A percentile compares a stretch with the other conserved stretches of the same genome.
phyloP scores from a whole-genome alignment of 2,113 vertebrate genomes.

The Thomomys bottae region DNA sequence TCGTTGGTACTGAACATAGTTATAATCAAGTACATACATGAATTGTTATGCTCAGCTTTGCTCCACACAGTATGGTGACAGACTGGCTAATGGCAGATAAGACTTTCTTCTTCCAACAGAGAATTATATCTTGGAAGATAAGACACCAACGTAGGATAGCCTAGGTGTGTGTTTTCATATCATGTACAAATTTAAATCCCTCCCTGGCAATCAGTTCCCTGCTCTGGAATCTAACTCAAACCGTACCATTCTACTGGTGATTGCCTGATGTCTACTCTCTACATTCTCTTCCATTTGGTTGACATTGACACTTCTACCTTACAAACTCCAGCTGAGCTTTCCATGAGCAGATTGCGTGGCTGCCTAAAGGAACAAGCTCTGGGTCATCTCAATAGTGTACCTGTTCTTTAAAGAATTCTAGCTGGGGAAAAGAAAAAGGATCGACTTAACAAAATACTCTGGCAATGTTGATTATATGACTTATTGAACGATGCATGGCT shows the following conservation, averaged over 20 bases:
- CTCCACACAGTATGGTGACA: neutral
- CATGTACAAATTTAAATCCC: neutral
- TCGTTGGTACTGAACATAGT: conserved; percentile 56
- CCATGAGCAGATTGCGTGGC: neutral
- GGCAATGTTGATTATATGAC: neutral
- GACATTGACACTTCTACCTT: fast-evolving
- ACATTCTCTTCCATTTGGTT: neutral
- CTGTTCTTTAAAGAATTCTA: neutral
- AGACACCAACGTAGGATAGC: neutral
- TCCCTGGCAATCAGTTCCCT: neutral
- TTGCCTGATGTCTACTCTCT: neutral
- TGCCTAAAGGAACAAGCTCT: neutral
- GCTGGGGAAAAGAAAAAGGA: neutral
- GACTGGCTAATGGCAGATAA: conserved; percentile 14
- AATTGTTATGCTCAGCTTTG: conserved; percentile 47
- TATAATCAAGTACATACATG: neutral
- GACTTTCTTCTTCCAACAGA: neutral
- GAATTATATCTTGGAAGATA: neutral
- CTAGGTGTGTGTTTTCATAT: neutral
- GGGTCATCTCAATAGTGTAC: neutral
- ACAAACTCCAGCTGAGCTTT: neutral
- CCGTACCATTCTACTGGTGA: neutral
- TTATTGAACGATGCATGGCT: conserved; percentile 5
- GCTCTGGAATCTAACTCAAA: neutral
- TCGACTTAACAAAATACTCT: neutral